Base-by-base conservation (phyloP, 1,140 invertebrate species). In the Saccostrea glomerata region DNA sequence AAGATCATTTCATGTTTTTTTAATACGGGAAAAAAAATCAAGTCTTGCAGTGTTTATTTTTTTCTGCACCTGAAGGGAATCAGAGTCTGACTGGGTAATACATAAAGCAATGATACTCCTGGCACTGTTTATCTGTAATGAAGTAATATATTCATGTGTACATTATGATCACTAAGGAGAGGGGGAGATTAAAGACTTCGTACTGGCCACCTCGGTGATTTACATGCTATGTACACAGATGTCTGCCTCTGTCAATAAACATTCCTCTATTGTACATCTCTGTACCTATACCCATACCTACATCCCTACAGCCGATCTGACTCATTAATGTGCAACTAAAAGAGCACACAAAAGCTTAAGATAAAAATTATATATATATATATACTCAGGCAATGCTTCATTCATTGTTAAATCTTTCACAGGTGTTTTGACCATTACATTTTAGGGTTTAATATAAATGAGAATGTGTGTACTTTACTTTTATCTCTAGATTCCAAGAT, bases 141-240 rank as follows among this genome's bases (percentile, higher is more conserved):
- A 77, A 25, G 70, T 77, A 77, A 77, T 77, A 77, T 36, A 77
- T 77, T 77, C 23, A 36, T 36, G 13, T 66, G 60, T 77, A 77
- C 70, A 30, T 36, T 5, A 77, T 17, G 70, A 77, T 77, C 70
- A 36, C 70, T 30, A 4, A 77, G 15, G 11, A 77, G 25, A 77
- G 25, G 9, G 23, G 9, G 23, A 30, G 70, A 30, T 30, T 13
- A 30, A 6, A 77, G 25, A 36, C 5, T 63, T 63, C 58, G 5
- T 63, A 63, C 17, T 63, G 58, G 58, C 58, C 58, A 63, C 17
- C 58, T 63, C 58, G 30, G 30, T 20, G 58, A 63, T 63, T 63
- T n/a, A 17, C 17, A 63, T 63, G 58, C 58, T 20, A 17, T 0
- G 58, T 6, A 63, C 58, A 63, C 58, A 63, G 58, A 63, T 63